Base-by-base conservation (phyloP, 2,888 invertebrate genomes). In the Torymus auratus region DNA sequence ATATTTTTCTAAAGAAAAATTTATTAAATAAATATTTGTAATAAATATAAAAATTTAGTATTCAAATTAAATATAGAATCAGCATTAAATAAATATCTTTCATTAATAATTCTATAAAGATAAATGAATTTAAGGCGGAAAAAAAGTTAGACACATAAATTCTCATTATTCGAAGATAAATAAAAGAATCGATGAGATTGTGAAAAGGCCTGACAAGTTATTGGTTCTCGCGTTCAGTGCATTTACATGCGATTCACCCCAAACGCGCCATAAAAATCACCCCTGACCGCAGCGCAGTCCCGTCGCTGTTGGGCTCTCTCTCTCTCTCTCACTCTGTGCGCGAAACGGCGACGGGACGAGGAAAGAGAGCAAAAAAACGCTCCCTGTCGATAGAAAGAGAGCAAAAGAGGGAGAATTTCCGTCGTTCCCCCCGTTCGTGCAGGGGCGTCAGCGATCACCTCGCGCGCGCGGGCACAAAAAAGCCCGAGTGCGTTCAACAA, bases 401-500 rank as follows among this genome's bases (percentile, higher is more conserved):
- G 84, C 77, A 86, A 84, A 85, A 84, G 69, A 81, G 80, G 80
- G 83, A 84, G 78, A 83, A 78, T 80, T 84, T 73, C 17, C 23
- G 76, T 79, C 80, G 82, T 83, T 77, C 81, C 82, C 82, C 83
- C 56, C 72, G 73, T 77, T 77, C 76, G 41, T 10, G 7, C 41
- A 69, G 83, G 84, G 83, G 84, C 83, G 83, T 85, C 79, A 74
- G 79, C 84, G 82, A 85, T 86, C 86, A 85, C 84, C 83, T 84
- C 84, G 84, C 83, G 41, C 83, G 84, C n/a, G 11, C 60, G 83
- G 83, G 83, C 80, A 84, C 85, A 84, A 86, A 86, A 73, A 82
- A 83, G 74, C 69, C 82, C 80, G 84, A 83, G 85, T 82, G 85
- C 87, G 89, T 87, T 90, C 90, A 91, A 91, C 90, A 91, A 91